Evolutionary conservation across 2,888 invertebrate species (phyloP).

Genomic region (Syritta pipiens): DNA sequence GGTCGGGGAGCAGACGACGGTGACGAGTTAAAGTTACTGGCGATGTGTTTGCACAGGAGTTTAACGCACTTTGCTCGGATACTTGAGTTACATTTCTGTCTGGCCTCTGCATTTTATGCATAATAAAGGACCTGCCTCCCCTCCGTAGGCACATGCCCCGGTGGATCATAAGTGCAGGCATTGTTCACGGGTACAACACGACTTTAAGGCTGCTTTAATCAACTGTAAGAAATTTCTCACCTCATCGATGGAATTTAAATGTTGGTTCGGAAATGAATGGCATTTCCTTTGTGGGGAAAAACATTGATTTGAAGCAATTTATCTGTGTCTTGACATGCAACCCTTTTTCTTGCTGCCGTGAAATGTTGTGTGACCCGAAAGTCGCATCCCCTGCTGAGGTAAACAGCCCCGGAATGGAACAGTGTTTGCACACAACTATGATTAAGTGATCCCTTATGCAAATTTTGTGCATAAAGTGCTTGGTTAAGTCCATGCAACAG

Average conservation of each 20-base stretch:
- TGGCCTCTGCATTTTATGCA: conserved; percentile 17
- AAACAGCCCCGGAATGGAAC: background rate
- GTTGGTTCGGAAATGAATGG: background rate
- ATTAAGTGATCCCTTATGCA: conserved; percentile 8
- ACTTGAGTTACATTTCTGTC: conserved; percentile 15
- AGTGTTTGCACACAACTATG: background rate
- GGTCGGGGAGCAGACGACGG: background rate
- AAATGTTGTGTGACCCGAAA: no score
- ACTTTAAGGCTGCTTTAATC: background rate
- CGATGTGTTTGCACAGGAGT: conserved; percentile 13
- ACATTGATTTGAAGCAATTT: background rate
- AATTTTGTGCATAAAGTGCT: background rate
- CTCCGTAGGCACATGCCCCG: background rate
- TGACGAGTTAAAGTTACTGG: background rate
- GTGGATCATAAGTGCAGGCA: background rate
- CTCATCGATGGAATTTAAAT: background rate
- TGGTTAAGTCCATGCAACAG: background rate
- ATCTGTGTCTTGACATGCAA: background rate
- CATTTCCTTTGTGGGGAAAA: background rate
- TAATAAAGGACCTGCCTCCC: conserved; percentile 23
- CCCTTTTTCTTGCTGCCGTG: background rate
- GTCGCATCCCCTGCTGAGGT: background rate
- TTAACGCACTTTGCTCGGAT: conserved; percentile 26
- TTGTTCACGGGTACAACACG: background rate
- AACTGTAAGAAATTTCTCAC: background rate